Percentiles rank a stretch among this genome's conserved stretches.
Conservation (phyloP, 2,888 invertebrate species). For the Caenorhabditis becei region DNA sequence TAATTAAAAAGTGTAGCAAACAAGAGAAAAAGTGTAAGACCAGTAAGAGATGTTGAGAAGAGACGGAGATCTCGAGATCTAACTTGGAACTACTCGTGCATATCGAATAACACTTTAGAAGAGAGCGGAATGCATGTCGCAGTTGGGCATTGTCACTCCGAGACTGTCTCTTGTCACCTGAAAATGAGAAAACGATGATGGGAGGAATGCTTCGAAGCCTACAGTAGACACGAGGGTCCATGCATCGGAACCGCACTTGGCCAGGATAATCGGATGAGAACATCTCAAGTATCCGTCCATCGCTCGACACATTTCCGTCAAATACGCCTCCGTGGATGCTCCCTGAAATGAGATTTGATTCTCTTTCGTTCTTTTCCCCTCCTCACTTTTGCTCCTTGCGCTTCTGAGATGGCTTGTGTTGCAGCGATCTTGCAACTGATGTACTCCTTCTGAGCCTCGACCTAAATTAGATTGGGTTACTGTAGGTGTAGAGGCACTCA, state of each 20-base stretch:
- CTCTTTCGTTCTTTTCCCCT: background rate
- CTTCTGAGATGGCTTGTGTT: constrained; percentile 77
- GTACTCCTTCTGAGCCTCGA: constrained; percentile 78
- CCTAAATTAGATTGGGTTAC: constrained; percentile 61
- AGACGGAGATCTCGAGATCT: constrained; percentile 8
- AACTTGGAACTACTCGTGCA: constrained; percentile 35
- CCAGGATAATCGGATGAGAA: constrained; percentile 79
- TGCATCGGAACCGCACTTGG: constrained; percentile 77
- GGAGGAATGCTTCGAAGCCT: background rate
- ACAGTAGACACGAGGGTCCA: constrained; percentile 80
- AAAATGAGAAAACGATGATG: background rate
- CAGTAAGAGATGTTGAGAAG: constrained; percentile 38
- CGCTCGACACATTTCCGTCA: constrained; percentile 76
- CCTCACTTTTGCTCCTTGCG: constrained; percentile 70
- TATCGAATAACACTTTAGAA: constrained; percentile 42
- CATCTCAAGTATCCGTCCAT: constrained; percentile 81
- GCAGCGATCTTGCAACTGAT: constrained; percentile 78
- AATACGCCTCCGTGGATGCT: constrained; percentile 70
- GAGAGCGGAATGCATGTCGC: constrained; percentile 72
- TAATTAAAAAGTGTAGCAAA: constrained; percentile 4
- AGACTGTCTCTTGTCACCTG: constrained; percentile 74
- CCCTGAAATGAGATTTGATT: constrained; percentile 52
- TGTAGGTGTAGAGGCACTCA: background rate
- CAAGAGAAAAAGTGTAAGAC: constrained; percentile 8
- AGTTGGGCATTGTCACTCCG: constrained; percentile 75